Evolutionary conservation across 2,888 invertebrate species (phyloP).

Genomic region (Gandaritis pyraliata): DNA sequence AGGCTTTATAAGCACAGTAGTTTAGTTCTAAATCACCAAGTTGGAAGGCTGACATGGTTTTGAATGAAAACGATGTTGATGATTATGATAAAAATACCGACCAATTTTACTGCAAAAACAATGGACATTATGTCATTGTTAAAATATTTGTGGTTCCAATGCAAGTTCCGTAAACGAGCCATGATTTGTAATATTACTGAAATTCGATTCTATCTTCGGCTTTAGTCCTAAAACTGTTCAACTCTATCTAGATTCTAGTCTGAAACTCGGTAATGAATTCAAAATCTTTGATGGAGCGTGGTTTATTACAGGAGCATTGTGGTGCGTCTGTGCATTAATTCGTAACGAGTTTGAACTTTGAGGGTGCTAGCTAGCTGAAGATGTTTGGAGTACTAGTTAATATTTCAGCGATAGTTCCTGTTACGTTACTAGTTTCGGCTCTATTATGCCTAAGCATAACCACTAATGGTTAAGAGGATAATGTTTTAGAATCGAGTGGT

Average conservation of each 20-base stretch:
- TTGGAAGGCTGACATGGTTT: too few species aligned
- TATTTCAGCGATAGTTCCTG: conserved; percentile 26
- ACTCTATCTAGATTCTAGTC: conserved; percentile 56
- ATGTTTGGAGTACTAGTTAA: conserved; percentile 29
- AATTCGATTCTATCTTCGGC: conserved; percentile 8
- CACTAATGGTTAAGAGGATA: background rate
- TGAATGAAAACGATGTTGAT: too few species aligned
- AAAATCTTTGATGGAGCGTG: conserved; percentile 66
- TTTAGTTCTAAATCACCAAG: too few species aligned
- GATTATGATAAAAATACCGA: too few species aligned
- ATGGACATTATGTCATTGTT: too few species aligned
- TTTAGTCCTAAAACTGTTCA: background rate
- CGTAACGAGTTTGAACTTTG: conserved; percentile 45
- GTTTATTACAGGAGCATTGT: conserved; percentile 61
- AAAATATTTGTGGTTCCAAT: too few species aligned
- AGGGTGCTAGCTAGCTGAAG: conserved; percentile 29
- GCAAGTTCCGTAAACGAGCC: too few species aligned
- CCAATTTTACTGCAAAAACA: too few species aligned
- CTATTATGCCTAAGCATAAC: conserved; percentile 1
- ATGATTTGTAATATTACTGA: background rate
- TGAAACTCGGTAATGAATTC: conserved; percentile 77
- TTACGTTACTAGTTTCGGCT: conserved; percentile 18
- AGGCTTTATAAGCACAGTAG: too few species aligned
- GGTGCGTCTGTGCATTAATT: conserved; percentile 51
- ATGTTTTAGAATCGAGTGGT: too few species aligned